Percentiles rank a stretch among this genome's conserved stretches.
Evolutionary conservation across 2,888 invertebrate species (phyloP).

Genomic region (Ophioninae sp.): DNA sequence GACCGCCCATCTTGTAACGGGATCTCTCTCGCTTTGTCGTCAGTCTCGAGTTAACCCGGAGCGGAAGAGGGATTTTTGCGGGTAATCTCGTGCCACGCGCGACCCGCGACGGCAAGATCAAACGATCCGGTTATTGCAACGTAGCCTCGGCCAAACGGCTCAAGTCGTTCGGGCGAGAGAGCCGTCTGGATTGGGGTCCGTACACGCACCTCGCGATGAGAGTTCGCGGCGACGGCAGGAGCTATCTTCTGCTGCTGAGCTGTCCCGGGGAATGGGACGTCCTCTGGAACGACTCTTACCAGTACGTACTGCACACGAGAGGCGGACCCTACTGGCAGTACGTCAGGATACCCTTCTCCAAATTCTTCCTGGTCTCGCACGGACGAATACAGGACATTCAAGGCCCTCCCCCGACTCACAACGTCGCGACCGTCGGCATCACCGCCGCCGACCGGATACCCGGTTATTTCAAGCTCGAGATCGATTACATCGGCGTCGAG

Average conservation of each 20-base stretch:
- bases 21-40: constrained; percentile 46
- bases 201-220: constrained; percentile 90
- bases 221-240: constrained; percentile 96
- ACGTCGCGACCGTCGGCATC: constrained; percentile 90
- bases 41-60: constrained; percentile 87
- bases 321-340: constrained; percentile 99
- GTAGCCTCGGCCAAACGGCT: constrained; percentile 86
- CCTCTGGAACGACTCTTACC: constrained; percentile 94
- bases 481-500: constrained; percentile 95
- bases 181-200: constrained; percentile 87
- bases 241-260: constrained; percentile 91
- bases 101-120: constrained; percentile 91
- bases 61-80: constrained; percentile 88
- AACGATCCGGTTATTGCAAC: constrained; percentile 91
- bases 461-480: constrained; percentile 94
- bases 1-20: not conserved
- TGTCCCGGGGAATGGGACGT: constrained; percentile 90
- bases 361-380: constrained; percentile 91
- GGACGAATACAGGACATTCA: constrained; percentile 94
- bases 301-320: constrained; percentile 93
- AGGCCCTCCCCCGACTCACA: constrained; percentile 83
- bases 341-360: constrained; percentile 95
- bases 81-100: constrained; percentile 87
- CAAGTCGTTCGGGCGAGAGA: constrained; percentile 91
- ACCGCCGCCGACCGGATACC: constrained; percentile 89